Conservation (phyloP, 2,113 vertebrate species). For the Arothron firmamentum region DNA sequence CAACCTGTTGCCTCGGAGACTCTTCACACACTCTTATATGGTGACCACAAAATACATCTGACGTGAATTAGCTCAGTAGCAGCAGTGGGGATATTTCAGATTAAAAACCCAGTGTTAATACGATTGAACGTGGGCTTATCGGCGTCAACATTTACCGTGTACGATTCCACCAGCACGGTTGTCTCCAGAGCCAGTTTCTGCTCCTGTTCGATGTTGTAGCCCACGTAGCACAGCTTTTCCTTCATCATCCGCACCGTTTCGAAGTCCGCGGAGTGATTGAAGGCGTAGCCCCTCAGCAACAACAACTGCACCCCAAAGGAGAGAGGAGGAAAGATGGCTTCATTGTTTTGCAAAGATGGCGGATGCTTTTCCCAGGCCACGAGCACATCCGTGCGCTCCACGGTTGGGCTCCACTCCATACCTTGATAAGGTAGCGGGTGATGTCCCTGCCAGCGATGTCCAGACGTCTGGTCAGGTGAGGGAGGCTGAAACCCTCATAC, state of each 20-base stretch:
- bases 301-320: constrained; percentile 74
- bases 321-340: neutral
- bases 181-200: constrained; percentile 97
- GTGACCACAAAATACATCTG: too few relatives aligned
- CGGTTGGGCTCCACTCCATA: constrained; percentile 14
- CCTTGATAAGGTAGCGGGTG: constrained; percentile 88
- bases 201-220: constrained; percentile 99
- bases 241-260: constrained; percentile 99
- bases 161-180: constrained; percentile 96
- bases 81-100: too few relatives aligned
- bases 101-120: too few relatives aligned
- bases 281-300: constrained; percentile 91
- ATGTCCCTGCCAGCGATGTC: constrained; percentile 97
- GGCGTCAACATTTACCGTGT: constrained; percentile 78
- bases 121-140: too few relatives aligned
- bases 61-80: too few relatives aligned
- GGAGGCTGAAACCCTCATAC: constrained; percentile 97
- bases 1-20: too few relatives aligned
- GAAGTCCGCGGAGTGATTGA: constrained; percentile 98
- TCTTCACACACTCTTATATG: too few relatives aligned
- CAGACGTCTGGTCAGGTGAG: constrained; percentile 92
- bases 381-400: neutral
- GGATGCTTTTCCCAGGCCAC: too few relatives aligned
- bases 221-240: constrained; percentile 96
- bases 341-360: neutral